Evolutionary conservation across 1,140 invertebrate species (phyloP).

Genomic region (Armadillidium nasatum): DNA sequence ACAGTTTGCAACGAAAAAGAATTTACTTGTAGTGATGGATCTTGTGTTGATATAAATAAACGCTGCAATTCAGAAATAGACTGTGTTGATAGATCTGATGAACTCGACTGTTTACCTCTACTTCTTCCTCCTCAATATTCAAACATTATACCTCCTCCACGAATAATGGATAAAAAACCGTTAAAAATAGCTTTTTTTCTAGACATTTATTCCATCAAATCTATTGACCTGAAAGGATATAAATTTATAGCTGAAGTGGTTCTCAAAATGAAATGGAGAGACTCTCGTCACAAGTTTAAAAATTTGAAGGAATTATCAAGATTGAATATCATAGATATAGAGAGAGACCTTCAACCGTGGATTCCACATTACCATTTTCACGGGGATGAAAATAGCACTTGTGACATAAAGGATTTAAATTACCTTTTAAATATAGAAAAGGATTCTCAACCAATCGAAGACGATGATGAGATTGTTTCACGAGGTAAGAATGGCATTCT

Average conservation of each 20-base stretch:
- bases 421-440: not conserved
- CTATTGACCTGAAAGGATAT: slow-evolving; percentile 27
- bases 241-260: slow-evolving; percentile 26
- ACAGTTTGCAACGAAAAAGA: too few relatives aligned
- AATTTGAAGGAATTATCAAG: slow-evolving; percentile 36
- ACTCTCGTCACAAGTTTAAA: slow-evolving; percentile 31
- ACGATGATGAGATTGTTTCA: not conserved
- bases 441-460: not conserved
- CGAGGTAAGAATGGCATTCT: not conserved
- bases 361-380: not conserved
- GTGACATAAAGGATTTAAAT: not conserved
- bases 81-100: too few relatives aligned
- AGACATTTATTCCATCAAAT: slow-evolving; percentile 32
- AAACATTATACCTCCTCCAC: slow-evolving; percentile 32
- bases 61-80: too few relatives aligned
- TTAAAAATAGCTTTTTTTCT: slow-evolving; percentile 31
- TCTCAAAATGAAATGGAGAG: slow-evolving; percentile 32
- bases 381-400: not conserved
- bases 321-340: slow-evolving; percentile 27
- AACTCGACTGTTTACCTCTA: too few relatives aligned
- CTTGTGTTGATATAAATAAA: too few relatives aligned
- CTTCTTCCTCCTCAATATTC: too few relatives aligned
- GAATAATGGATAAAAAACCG: not conserved
- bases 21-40: too few relatives aligned
- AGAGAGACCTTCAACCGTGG: not conserved